phyloP scores from a whole-genome alignment of 1,140 invertebrate genomes.

The Drosophila bocki region DNA sequence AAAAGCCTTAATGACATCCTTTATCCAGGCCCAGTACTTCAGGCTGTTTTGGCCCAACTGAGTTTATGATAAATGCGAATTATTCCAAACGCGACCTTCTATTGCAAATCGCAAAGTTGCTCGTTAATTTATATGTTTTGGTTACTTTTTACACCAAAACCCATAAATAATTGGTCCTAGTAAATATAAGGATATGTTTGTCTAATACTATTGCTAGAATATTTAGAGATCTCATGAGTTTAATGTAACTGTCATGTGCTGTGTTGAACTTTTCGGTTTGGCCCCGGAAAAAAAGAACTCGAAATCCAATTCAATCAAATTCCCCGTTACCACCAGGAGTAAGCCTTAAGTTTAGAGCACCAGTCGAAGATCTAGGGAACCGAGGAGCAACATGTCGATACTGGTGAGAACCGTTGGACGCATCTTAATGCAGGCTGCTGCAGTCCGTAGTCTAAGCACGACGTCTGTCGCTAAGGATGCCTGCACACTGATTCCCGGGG shows the following conservation, averaged over 20 bases:
- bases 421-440: constrained; percentile 72
- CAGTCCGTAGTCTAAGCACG: constrained; percentile 65
- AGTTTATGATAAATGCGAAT: too few species aligned
- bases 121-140: too few species aligned
- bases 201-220: too few species aligned
- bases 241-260: constrained; percentile 6
- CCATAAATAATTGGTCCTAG: too few species aligned
- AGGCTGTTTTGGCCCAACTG: too few species aligned
- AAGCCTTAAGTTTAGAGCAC: constrained; percentile 24
- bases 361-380: constrained; percentile 22
- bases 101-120: too few species aligned
- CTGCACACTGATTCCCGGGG: constrained; percentile 98
- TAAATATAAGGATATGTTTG: too few species aligned
- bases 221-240: too few species aligned
- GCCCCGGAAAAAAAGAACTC: constrained; percentile 25
- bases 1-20: too few species aligned
- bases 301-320: constrained; percentile 38
- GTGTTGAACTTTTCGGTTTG: constrained; percentile 49
- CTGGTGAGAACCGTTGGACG: constrained; percentile 76
- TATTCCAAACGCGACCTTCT: too few species aligned
- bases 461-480: constrained; percentile 44
- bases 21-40: too few species aligned
- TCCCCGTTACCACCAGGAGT: constrained; percentile 20
- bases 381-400: constrained; percentile 72
- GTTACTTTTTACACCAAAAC: too few species aligned